Conservation (phyloP, 1,140 invertebrate species). For the Drosophila ohnishii region DNA sequence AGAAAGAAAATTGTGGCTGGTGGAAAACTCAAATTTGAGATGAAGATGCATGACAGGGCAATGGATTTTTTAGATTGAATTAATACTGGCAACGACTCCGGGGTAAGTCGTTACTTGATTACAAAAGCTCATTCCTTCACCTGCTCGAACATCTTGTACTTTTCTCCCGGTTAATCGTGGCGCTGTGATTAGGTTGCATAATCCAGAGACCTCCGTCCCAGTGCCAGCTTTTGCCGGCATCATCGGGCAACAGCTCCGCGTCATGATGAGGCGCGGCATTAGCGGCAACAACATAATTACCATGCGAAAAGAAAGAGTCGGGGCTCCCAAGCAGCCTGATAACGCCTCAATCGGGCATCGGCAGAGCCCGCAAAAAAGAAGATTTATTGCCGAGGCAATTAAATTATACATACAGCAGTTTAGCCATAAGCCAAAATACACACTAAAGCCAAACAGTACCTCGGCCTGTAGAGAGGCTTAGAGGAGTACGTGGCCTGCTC, state of each 20-base stretch:
- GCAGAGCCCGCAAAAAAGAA: slow-evolving; percentile 57
- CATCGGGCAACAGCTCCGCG: slow-evolving; percentile 32
- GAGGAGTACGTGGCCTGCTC: neutral
- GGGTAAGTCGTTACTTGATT: slow-evolving; percentile 20
- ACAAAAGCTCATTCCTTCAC: slow-evolving; percentile 17
- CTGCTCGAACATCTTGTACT: slow-evolving; percentile 27
- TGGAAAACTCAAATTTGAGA: slow-evolving; percentile 40
- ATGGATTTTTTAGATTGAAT: slow-evolving; percentile 20
- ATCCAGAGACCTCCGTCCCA: slow-evolving; percentile 25
- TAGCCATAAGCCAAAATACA: slow-evolving; percentile 31
- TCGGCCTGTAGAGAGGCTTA: slow-evolving; percentile 1
- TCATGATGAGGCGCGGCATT: slow-evolving; percentile 71
- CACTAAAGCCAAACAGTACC: neutral
- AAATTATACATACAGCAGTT: slow-evolving; percentile 75
- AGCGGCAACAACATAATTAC: slow-evolving; percentile 75
- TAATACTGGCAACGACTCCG: slow-evolving; percentile 5
- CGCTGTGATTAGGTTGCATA: slow-evolving; percentile 58
- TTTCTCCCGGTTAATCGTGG: slow-evolving; percentile 31
- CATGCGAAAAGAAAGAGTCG: slow-evolving; percentile 63
- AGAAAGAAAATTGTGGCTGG: slow-evolving; percentile 38
- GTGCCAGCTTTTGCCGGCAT: slow-evolving; percentile 41
- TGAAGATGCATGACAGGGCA: slow-evolving; percentile 31
- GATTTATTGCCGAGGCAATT: slow-evolving; percentile 70
- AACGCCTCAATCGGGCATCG: slow-evolving; percentile 59
- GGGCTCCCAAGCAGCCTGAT: slow-evolving; percentile 24